Percentiles rank a stretch among this genome's conserved stretches.
Evolutionary conservation across 2,113 vertebrate genomes (phyloP).

Genomic region (Psammodynastes pulverulentus): DNA sequence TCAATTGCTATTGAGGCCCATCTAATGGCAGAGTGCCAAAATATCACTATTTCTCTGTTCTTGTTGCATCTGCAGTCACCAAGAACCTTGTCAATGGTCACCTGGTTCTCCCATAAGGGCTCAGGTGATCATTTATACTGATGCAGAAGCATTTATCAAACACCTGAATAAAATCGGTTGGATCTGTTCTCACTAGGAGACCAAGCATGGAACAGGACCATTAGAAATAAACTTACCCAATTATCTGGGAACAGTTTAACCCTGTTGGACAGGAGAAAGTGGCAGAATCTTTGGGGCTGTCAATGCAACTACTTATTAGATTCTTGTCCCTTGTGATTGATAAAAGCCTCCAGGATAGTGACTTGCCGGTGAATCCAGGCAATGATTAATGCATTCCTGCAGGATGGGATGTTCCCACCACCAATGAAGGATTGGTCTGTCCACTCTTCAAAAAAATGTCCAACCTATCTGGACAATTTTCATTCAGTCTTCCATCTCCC

Average conservation of each 20-base stretch:
- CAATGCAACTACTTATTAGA: neutral
- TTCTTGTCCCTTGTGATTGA: neutral
- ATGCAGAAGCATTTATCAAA: neutral
- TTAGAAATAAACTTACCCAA: neutral
- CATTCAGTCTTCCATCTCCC: neutral
- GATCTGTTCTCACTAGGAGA: neutral
- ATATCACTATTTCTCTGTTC: too few species aligned
- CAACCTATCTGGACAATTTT: neutral
- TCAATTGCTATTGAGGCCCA: too few species aligned
- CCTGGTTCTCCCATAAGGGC: neutral
- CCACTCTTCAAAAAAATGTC: neutral
- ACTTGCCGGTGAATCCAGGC: neutral
- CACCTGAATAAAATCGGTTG: neutral
- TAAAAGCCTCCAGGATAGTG: neutral
- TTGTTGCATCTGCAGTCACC: neutral
- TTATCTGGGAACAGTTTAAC: neutral
- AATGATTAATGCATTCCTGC: neutral
- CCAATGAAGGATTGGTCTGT: neutral
- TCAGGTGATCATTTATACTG: neutral
- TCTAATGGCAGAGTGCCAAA: too few species aligned
- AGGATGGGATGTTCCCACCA: neutral
- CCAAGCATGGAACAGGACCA: neutral
- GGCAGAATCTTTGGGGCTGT: too few species aligned
- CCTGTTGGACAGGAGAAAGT: neutral
- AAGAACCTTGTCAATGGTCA: neutral